Conservation (phyloP, 2,888 invertebrate species). For the Callimorpha dominula region DNA sequence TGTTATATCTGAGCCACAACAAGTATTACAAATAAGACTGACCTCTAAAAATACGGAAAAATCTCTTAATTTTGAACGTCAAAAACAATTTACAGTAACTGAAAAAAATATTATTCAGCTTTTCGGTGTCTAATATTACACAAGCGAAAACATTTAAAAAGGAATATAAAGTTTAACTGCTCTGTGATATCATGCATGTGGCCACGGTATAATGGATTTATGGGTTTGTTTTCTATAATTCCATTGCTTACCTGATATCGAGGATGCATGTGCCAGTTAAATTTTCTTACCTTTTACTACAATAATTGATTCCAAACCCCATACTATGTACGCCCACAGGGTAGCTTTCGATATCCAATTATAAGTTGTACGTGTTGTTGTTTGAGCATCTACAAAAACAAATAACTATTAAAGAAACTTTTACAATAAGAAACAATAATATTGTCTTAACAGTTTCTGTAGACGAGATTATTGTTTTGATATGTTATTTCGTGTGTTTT, state of each 20-base stretch:
- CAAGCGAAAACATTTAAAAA: neutral
- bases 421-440: slow-evolving; percentile 5
- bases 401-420: slow-evolving; percentile 18
- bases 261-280: neutral
- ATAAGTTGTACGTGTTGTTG: slow-evolving; percentile 84
- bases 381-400: slow-evolving; percentile 68
- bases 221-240: neutral
- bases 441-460: neutral
- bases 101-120: too few relatives aligned
- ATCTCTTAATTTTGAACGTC: too few relatives aligned
- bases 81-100: neutral
- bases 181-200: neutral
- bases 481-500: neutral
- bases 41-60: too few relatives aligned
- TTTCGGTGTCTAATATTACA: neutral
- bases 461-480: neutral
- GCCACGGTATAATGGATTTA: neutral
- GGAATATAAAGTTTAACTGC: neutral
- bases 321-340: slow-evolving; percentile 89
- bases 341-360: slow-evolving; percentile 90
- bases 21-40: too few relatives aligned
- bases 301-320: slow-evolving; percentile 87
- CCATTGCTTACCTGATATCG: neutral
- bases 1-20: neutral
- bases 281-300: slow-evolving; percentile 76